Evolutionary conservation across 2,113 vertebrate genomes (phyloP), one percentile per base, ranked within the genome.

Genomic region (Physeter macrocephalus): DNA sequence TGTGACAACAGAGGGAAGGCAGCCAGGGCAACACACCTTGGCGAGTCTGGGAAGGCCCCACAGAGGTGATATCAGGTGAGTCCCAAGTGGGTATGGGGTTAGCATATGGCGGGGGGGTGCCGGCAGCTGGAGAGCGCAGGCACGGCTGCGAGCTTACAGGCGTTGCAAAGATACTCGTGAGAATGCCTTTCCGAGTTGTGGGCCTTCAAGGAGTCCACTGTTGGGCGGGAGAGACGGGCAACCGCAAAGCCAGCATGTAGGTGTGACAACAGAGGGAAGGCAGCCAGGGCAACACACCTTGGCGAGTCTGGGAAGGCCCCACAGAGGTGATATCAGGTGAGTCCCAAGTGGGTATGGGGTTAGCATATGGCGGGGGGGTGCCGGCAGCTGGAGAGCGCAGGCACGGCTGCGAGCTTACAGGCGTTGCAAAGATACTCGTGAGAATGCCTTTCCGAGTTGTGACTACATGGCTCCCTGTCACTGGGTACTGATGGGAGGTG

Each of bases 171-270:
- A n/a, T n/a, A n/a, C n/a, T n/a, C n/a, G n/a, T n/a, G n/a, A n/a
- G n/a, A n/a, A n/a, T n/a, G n/a, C n/a, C n/a, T n/a, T n/a, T n/a
- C n/a, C n/a, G n/a, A n/a, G n/a, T n/a, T n/a, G n/a, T n/a, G n/a
- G n/a, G n/a, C n/a, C n/a, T n/a, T n/a, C n/a, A n/a, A n/a, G 71
- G 36, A 88, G 52, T n/a, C 39, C 18, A 13, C 18, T 29, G 5
- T 90, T n/a, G 39, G 43, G 54, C 25, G 18, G 72, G 36, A 66
- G 64, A 86, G 41, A 69, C 2, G 29, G 49, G 64, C 20, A 41
- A 18, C 25, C 0, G 1, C 23, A 49, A n/a, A 8, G 2, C 34
- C 61, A 18, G 7, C 2, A 10, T 1, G n/a, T 4, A 31, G 39
- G 5, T 1, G 20, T 0, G 54, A 29, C 10, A 8, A 13, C 3